A percentile compares a stretch with the other conserved stretches of the same genome.
Conservation (phyloP, 2,113 vertebrate species). For the Coregonus clupeaformis region DNA sequence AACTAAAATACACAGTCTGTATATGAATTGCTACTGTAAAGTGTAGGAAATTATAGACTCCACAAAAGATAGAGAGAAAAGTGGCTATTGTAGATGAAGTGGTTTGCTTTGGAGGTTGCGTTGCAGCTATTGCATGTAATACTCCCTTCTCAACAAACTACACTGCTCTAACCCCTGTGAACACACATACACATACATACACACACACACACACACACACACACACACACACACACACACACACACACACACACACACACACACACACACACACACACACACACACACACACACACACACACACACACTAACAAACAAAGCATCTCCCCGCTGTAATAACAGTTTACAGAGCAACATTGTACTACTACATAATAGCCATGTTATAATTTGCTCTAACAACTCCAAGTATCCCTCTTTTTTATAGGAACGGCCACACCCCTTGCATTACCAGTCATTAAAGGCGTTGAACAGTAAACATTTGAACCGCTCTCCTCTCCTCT, state of each 20-base stretch:
- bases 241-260: too few species aligned
- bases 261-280: too few species aligned
- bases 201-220: too few species aligned
- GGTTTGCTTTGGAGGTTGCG: constrained; percentile 25
- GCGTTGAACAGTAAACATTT: constrained; percentile 97
- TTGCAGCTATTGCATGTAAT: constrained; percentile 87
- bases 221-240: too few species aligned
- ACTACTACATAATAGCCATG: constrained; percentile 93
- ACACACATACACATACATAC: constrained; percentile 11
- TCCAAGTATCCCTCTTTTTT: constrained; percentile 99
- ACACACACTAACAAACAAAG: constrained; percentile 74
- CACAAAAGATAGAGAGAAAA: constrained; percentile 93
- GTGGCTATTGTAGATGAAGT: constrained; percentile 92
- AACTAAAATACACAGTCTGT: not conserved
- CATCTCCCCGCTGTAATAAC: constrained; percentile 89
- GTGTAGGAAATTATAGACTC: constrained; percentile 89
- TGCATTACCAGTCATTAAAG: constrained; percentile 97
- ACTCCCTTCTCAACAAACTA: constrained; percentile 55
- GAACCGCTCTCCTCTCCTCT: constrained; percentile 82
- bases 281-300: too few species aligned
- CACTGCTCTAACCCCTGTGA: constrained; percentile 59
- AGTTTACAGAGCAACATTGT: constrained; percentile 96
- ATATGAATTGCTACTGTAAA: not conserved
- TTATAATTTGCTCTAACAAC: constrained; percentile 99
- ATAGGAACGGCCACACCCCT: constrained; percentile 98